These are phyloP conservation scores for Meteorus colon DNA, from an alignment of 2,888 invertebrate species.

Conservation along the genomic window DNA sequence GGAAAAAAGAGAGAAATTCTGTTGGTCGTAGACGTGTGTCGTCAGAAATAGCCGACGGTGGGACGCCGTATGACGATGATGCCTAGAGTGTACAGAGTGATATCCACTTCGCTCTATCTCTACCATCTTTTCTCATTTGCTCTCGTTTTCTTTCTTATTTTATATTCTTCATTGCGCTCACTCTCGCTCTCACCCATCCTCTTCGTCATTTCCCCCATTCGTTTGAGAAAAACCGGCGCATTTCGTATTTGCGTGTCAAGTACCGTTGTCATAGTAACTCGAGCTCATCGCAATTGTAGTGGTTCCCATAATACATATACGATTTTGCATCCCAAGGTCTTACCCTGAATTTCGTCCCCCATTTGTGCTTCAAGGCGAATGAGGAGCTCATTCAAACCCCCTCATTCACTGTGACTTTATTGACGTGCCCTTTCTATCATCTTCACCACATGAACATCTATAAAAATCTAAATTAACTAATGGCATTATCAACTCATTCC, in stretches of 20 bases:
- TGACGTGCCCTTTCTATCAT: background rate
- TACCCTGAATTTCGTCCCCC: constrained; percentile 11
- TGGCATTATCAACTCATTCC: constrained; percentile 10
- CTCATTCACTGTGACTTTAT: background rate
- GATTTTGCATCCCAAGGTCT: constrained; percentile 19
- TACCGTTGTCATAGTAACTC: constrained; percentile 25
- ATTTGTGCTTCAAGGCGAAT: background rate
- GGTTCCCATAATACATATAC: background rate
- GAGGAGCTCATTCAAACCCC: background rate
- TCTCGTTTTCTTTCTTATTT: constrained; percentile 3
- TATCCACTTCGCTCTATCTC: background rate
- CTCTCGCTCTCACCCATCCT: background rate
- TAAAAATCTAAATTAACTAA: constrained; percentile 3
- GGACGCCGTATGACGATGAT: constrained; percentile 25
- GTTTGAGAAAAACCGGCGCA: constrained; percentile 18
- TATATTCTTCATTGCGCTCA: background rate
- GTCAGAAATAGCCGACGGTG: constrained; percentile 50
- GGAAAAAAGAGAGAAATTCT: constrained; percentile 43
- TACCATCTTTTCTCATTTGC: constrained; percentile 11
- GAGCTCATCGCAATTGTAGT: background rate
- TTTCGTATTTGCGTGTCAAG: constrained; percentile 32
- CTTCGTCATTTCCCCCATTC: constrained; percentile 2
- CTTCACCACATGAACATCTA: background rate
- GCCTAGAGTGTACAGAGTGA: constrained; percentile 12
- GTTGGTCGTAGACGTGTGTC: constrained; percentile 40